These are phyloP conservation scores for Pandemis corylana DNA, from an alignment of 2,888 invertebrate species.

Conservation along the genomic window DNA sequence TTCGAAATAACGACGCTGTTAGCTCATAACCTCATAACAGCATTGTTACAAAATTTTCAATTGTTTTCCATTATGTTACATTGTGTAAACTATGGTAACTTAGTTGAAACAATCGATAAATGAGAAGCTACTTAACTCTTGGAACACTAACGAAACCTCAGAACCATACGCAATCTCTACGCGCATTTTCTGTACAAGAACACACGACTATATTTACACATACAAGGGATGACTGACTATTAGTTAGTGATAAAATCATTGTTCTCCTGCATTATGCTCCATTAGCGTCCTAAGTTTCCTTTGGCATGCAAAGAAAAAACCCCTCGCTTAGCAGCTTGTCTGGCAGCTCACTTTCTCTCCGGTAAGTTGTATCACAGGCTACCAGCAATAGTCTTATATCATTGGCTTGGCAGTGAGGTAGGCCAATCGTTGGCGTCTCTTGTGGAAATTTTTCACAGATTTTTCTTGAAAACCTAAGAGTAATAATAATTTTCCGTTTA, in stretches of 20 bases:
- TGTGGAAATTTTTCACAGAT: not conserved
- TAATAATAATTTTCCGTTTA: not conserved
- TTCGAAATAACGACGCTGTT: conserved; percentile 13
- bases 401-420: no score
- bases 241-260: no score
- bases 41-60: conserved; percentile 17
- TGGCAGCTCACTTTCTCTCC: no score
- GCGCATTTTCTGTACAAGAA: not conserved
- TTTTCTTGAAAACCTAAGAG: not conserved
- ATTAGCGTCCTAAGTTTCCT: no score
- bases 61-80: not conserved
- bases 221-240: not conserved
- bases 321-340: no score
- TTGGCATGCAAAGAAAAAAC: no score
- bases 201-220: not conserved
- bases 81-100: not conserved
- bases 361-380: no score
- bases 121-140: not conserved
- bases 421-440: no score
- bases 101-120: not conserved
- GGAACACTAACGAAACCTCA: not conserved
- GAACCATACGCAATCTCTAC: no score
- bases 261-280: no score
- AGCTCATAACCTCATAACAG: not conserved
- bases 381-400: no score